Evolutionary conservation across 2,113 vertebrate species (phyloP), one percentile per base, ranked within the genome.

Genomic region (Platysternon megacephalum): DNA sequence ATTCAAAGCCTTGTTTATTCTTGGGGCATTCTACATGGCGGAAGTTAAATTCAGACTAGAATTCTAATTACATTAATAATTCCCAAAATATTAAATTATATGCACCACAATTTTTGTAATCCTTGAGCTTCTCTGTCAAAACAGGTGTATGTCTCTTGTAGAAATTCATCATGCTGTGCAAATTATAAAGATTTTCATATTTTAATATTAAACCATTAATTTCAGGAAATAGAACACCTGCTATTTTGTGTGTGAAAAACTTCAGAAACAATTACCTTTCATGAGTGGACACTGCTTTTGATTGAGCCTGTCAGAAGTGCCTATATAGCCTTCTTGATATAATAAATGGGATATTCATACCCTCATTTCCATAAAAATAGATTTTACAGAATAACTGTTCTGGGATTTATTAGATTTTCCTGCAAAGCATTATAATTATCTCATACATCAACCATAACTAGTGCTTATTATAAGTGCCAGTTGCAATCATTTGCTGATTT

Each of bases 321-420:
- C 96, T 95, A 79, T 76, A 91, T 68, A 94, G 29, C 89, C 86
- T 49, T 96, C 90, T 95, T 19, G 35, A 61, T 97, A 3, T 92
- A 97, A 98, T 96, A 88, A 97, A 97, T 96, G 81, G 0, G 1
- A 96, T 95, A 97, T 94, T 98, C 91, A 96, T 53, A 61, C 82
- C 89, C 87, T 96, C 84, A 97, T 98, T 98, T 98, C 94, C 97
- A 98, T 98, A 97, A 98, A 98, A 98, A 98, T 94, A 87, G 93
- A 96, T 97, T 98, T 97, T 95, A 94, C 87, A 97, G 87, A 98
- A 96, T 95, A 97, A 94, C 91, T 97, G 86, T 91, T 95, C 86
- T 95, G 91, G 89, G 96, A 97, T 98, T 97, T 98, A 97, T 98
- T 98, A 94, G 87, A 96, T 97, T 98, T 98, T 96, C 87, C 93